Conservation (phyloP, 2,888 invertebrate species). For the Stenoptilia bipunctidactyla region DNA sequence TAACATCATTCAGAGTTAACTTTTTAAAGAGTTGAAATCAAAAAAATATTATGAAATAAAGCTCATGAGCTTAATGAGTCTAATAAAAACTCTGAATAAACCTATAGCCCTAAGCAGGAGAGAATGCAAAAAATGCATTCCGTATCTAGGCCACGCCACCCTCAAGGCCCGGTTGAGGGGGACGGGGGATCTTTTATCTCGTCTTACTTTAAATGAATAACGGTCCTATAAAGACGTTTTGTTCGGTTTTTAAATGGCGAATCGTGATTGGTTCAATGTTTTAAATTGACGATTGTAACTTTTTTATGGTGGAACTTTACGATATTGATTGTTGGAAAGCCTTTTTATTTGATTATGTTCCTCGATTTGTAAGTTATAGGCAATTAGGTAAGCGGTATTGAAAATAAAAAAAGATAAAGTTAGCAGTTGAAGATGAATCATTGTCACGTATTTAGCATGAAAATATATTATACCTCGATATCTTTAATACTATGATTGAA, state of each 20-base stretch:
- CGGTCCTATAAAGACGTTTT: constrained; percentile 20
- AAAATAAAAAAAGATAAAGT: too few relatives aligned
- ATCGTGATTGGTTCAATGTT: constrained; percentile 15
- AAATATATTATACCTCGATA: too few relatives aligned
- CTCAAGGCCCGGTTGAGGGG: constrained; percentile 3
- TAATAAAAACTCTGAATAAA: constrained; percentile 27
- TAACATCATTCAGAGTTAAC: too few relatives aligned
- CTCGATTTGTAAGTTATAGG: too few relatives aligned
- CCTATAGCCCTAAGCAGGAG: constrained; percentile 7
- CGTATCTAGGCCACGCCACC: constrained; percentile 30
- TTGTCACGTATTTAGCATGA: too few relatives aligned
- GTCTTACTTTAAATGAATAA: constrained; percentile 29
- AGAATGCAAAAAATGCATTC: constrained; percentile 34
- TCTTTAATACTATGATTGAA: too few relatives aligned
- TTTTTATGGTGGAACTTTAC: constrained; percentile 7
- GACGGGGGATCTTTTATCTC: constrained; percentile 25
- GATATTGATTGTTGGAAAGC: too few relatives aligned
- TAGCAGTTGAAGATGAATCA: too few relatives aligned
- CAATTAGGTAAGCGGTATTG: too few relatives aligned
- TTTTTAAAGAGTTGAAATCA: too few relatives aligned
- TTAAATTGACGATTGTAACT: constrained; percentile 8
- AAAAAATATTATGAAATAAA: constrained; percentile 15
- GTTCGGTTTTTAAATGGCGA: constrained; percentile 28
- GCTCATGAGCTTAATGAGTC: constrained; percentile 29
- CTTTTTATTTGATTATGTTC: too few relatives aligned